phyloP scores from a whole-genome alignment of 2,888 invertebrate species.

The Trachelus tabidus region DNA sequence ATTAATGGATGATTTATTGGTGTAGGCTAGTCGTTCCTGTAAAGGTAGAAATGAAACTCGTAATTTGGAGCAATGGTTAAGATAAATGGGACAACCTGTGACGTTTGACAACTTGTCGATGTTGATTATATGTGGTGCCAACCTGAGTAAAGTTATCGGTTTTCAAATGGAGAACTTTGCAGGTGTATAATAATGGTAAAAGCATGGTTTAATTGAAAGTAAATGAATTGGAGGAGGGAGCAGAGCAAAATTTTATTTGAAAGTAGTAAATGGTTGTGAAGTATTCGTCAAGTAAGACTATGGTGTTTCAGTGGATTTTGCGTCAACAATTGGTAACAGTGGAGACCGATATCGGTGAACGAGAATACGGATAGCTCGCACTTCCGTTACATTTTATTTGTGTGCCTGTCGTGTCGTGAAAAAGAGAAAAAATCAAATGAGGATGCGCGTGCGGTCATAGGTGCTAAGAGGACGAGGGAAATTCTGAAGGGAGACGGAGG shows the following conservation, averaged over 20 bases:
- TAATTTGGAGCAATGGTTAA: not conserved
- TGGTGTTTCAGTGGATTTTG: not conserved
- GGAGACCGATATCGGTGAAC: slow-evolving; percentile 26
- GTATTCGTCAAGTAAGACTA: not conserved
- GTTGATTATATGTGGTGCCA: slow-evolving; percentile 7
- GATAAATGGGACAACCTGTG: slow-evolving; percentile 7
- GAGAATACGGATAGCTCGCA: slow-evolving; percentile 33
- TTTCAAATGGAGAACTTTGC: not conserved
- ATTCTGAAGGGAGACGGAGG: slow-evolving; percentile 26
- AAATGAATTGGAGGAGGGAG: not conserved
- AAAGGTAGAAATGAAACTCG: not conserved
- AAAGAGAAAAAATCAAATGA: slow-evolving; percentile 27
- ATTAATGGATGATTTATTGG: not conserved
- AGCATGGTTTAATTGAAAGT: too few species aligned
- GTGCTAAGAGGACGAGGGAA: slow-evolving; percentile 24
- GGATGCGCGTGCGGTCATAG: slow-evolving; percentile 31
- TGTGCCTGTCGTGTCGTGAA: slow-evolving; percentile 29
- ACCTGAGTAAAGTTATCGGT: slow-evolving; percentile 13
- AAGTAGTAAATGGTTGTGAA: not conserved
- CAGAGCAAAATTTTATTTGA: not conserved
- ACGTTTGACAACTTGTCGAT: slow-evolving; percentile 21
- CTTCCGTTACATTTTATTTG: slow-evolving; percentile 48
- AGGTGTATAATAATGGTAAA: not conserved
- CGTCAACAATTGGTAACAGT: slow-evolving; percentile 24
- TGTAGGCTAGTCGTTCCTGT: not conserved